These are phyloP conservation scores for Diaprepes abbreviatus DNA, from an alignment of 2,888 invertebrate genomes.

Conservation along the genomic window DNA sequence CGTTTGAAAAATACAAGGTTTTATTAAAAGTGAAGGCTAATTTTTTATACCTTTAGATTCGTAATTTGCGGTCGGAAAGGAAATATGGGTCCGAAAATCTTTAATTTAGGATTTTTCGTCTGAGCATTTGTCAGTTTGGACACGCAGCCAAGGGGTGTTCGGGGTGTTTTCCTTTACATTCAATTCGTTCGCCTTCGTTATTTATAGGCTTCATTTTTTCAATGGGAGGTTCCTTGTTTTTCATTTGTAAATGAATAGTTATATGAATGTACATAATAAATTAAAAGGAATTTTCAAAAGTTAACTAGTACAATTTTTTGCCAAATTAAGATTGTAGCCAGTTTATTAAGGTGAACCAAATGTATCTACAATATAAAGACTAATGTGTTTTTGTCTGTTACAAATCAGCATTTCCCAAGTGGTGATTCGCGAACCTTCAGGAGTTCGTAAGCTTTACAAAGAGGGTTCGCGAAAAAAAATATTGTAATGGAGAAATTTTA, in stretches of 20 bases:
- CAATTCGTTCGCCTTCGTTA: conserved; percentile 25
- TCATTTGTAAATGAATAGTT: conserved; percentile 8
- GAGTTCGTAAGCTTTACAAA: too few species aligned
- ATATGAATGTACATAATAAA: not conserved
- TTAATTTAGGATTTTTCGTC: conserved; percentile 34
- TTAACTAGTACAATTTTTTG: not conserved
- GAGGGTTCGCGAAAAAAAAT: too few species aligned
- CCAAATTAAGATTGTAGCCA: too few species aligned
- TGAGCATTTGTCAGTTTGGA: conserved; percentile 35
- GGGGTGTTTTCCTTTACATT: conserved; percentile 30
- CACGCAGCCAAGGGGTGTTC: conserved; percentile 28
- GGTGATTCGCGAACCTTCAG: too few species aligned
- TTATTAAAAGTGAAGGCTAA: conserved; percentile 22
- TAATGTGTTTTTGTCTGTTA: too few species aligned
- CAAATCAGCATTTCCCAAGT: too few species aligned
- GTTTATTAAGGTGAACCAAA: too few species aligned
- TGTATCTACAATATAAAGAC: too few species aligned
- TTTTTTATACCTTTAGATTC: conserved; percentile 30
- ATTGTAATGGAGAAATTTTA: too few species aligned
- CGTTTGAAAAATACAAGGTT: conserved; percentile 28
- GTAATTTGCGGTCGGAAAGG: conserved; percentile 29
- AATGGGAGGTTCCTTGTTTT: conserved; percentile 33
- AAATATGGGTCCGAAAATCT: conserved; percentile 30
- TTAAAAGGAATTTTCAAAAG: not conserved
- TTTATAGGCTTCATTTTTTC: conserved; percentile 35